These are phyloP conservation scores for Chamaea fasciata DNA, from an alignment of 2,113 vertebrate species.

Conservation along the genomic window DNA sequence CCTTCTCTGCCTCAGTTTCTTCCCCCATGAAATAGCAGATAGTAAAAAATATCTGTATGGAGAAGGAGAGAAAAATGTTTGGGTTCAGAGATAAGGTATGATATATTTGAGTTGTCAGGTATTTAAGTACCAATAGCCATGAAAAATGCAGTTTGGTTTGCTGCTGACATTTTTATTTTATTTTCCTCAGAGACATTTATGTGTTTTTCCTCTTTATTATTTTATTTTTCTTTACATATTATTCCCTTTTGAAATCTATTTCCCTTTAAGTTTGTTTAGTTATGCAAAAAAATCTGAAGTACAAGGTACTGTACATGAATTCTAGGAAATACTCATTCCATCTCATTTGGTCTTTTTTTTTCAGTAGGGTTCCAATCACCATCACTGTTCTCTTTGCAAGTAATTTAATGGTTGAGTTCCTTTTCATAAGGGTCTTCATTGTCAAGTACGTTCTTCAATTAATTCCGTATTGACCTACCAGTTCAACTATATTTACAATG, in stretches of 20 bases:
- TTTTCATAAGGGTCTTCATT: constrained; percentile 1
- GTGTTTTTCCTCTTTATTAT: background rate
- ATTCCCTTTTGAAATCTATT: background rate
- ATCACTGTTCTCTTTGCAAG: background rate
- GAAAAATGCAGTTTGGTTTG: background rate
- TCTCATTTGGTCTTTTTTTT: background rate
- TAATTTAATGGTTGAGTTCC: constrained; percentile 47
- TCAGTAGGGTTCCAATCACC: background rate
- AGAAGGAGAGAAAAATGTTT: background rate
- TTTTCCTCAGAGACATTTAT: background rate
- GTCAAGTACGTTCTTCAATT: constrained; percentile 10
- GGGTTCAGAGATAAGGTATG: background rate
- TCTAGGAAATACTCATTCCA: background rate
- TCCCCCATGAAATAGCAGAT: background rate
- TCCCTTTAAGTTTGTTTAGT: background rate
- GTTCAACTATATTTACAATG: background rate
- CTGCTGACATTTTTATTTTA: background rate
- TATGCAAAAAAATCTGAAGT: background rate
- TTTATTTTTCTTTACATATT: background rate
- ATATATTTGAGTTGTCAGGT: background rate
- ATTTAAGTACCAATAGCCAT: background rate
- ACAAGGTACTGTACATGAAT: background rate
- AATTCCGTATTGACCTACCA: constrained; percentile 2
- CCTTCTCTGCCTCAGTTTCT: background rate
- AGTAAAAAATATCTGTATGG: background rate